A percentile compares a stretch with the other conserved stretches of the same genome.
These are phyloP conservation scores for Lophotriccus pileatus DNA, from an alignment of 2,797 vertebrate genomes.

Conservation along the genomic window DNA sequence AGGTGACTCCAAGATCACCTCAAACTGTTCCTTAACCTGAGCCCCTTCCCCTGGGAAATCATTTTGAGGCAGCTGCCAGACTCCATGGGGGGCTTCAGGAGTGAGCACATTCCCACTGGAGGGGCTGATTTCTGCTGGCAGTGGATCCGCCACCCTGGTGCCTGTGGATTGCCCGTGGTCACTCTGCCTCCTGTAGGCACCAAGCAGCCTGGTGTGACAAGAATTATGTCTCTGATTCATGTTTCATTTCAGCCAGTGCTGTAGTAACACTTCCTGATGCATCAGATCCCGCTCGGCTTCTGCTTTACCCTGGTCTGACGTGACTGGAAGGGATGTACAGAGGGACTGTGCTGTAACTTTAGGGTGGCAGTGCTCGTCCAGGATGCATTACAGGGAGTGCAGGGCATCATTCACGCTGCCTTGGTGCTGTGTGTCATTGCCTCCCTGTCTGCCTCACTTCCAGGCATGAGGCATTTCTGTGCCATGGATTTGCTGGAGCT, in stretches of 20 bases:
- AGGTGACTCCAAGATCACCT: not conserved
- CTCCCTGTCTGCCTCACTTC: not conserved
- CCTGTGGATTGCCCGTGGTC: not conserved
- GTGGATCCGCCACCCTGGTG: not conserved
- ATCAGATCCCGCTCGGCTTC: not conserved
- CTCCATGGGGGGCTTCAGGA: not conserved
- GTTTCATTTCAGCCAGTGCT: not conserved
- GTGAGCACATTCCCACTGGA: fast-evolving
- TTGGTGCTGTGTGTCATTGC: not conserved
- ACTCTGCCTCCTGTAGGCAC: not conserved
- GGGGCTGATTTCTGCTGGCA: not conserved
- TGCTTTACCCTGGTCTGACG: not conserved
- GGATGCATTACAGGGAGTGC: not conserved
- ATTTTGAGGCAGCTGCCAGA: not conserved
- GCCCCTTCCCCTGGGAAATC: not conserved
- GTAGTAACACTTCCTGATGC: not conserved
- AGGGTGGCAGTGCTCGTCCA: not conserved
- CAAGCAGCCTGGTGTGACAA: fast-evolving
- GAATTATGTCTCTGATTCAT: not conserved
- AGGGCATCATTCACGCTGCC: not conserved
- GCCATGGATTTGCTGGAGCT: not conserved
- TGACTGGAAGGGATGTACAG: not conserved
- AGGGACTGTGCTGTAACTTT: not conserved
- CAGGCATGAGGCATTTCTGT: not conserved
- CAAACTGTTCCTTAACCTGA: not conserved